A percentile compares a stretch with the other conserved stretches of the same genome.
Evolutionary conservation across 2,113 vertebrate species (phyloP).

Genomic region (Cyprinus carpio): DNA sequence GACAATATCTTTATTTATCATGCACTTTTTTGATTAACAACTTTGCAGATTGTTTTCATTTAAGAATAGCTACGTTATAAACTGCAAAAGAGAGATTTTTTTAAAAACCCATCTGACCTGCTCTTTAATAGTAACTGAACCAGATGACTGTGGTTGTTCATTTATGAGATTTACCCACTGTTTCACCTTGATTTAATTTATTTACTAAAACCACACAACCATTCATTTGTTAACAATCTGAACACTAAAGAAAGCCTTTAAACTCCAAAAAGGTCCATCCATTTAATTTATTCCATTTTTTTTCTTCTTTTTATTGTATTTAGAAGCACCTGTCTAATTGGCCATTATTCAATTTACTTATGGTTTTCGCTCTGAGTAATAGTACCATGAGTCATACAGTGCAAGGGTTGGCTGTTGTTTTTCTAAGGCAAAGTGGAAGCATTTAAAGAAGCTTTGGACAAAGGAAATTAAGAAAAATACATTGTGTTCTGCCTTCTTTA

Average conservation of each 20-base stretch:
- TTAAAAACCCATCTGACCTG: too few species aligned
- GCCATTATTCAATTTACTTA: slow-evolving; percentile 31
- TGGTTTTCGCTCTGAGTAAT: slow-evolving; percentile 10
- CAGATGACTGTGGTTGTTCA: not conserved
- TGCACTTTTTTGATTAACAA: too few species aligned
- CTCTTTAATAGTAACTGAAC: not conserved
- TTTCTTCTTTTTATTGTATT: not conserved
- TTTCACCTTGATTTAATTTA: not conserved
- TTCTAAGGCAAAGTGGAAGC: not conserved
- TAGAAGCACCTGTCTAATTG: slow-evolving; percentile 30
- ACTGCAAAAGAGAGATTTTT: too few species aligned
- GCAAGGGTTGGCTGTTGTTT: slow-evolving; percentile 1
- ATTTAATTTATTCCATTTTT: not conserved
- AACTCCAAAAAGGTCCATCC: not conserved
- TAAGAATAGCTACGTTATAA: too few species aligned
- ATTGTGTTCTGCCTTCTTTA: not conserved
- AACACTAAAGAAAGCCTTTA: not conserved
- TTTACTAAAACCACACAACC: not conserved
- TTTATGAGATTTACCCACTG: not conserved
- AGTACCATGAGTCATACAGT: slow-evolving; percentile 17
- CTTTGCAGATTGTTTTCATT: too few species aligned
- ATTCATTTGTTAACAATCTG: not conserved
- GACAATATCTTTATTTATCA: too few species aligned
- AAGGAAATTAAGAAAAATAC: not conserved
- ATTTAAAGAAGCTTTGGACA: not conserved